Base-by-base conservation (phyloP, 1,140 invertebrate species). In the Magallana gigas region DNA sequence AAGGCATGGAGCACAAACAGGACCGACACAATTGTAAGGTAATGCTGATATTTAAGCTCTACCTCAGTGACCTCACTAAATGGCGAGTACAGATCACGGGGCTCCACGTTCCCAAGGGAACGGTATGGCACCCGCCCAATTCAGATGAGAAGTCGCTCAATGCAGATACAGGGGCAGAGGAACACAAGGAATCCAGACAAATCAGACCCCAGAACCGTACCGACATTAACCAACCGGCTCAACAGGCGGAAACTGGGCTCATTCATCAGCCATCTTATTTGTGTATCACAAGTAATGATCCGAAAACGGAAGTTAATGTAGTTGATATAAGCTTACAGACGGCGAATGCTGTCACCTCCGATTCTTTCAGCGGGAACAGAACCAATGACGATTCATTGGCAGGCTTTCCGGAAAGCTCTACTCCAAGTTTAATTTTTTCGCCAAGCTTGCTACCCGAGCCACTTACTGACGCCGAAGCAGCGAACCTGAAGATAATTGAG, bases 11-110 rank as follows among this genome's bases (percentile, higher is more conserved):
- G 8, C 93, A 93, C 87, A 93, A 92, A 76, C 93, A 93, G 68
- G 93, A 93, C 85, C 89, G 93, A 23, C 93, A 93, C 76, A 93
- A 93, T 88, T 93, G 93, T 81, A 90, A 88, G 12, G 84, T 93
- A 11, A 90, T 93, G 90, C 60, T 93, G 3, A 92, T 92, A 57
- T 89, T 93, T 83, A 93, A 93, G 76, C 87, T 93, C 11, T 93
- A 90, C 80, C 88, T 93, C 0, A 92, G 91, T 86, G 91, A 93
- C 76, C 84, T 92, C n/a, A 89, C 90, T n/a, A 85, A 90, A 84
- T 93, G 93, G 93, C 85, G 91, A 9, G 90, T 93, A n/a, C 90
- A 92, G 56, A 90, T 93, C 68, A 92, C 91, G 29, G 92, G 92
- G 0, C 85, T 80, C 8, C 92, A 92, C 83, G 90, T 93, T 5